Conservation (phyloP, 2,888 invertebrate genomes). For the Charanyca ferruginea region DNA sequence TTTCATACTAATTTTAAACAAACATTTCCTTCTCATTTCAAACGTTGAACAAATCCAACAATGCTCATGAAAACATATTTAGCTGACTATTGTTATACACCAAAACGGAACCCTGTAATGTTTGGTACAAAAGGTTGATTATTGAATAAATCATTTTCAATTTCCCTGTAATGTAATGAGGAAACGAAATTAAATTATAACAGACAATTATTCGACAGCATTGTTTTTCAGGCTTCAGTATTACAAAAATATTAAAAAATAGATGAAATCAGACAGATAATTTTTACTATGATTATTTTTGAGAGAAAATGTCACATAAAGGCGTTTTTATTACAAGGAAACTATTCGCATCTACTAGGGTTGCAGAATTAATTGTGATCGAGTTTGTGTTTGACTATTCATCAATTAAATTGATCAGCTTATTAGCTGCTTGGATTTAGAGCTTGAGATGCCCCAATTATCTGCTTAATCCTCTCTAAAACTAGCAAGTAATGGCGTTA, state of each 20-base stretch:
- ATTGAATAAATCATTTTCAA: conserved; percentile 31
- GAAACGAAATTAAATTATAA: not conserved
- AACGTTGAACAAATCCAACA: conserved; percentile 7
- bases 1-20: conserved; percentile 20
- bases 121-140: conserved; percentile 22
- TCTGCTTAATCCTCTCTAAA: conserved; percentile 22
- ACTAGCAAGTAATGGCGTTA: conserved; percentile 24
- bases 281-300: no score
- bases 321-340: no score
- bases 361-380: no score
- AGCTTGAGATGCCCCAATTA: conserved; percentile 15
- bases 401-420: conserved; percentile 34
- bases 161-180: conserved; percentile 7
- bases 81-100: conserved; percentile 22
- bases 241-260: not conserved
- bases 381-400: not conserved
- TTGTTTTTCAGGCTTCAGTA: conserved; percentile 1
- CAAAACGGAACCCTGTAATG: not conserved
- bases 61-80: conserved; percentile 20
- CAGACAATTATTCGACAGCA: not conserved
- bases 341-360: no score
- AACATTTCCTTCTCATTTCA: conserved; percentile 26
- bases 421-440: conserved; percentile 6
- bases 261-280: no score
- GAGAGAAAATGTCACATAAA: no score